Evolutionary conservation across 2,113 vertebrate species (phyloP).

Genomic region (human (Homo sapiens)): GRCh38 chr3:134153001-134153500

Average conservation of each 20-base stretch:
- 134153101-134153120: neutral
- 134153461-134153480: neutral
- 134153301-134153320: neutral
- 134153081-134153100: neutral
- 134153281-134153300: neutral
- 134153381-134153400: neutral
- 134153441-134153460: no score
- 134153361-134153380: neutral
- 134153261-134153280: neutral
- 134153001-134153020: neutral
- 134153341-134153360: neutral
- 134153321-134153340: constrained; percentile 19
- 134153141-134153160: neutral
- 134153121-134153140: neutral
- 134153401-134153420: constrained; percentile 3
- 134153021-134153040: neutral
- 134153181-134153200: neutral
- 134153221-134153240: neutral
- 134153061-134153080: neutral
- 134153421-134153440: neutral
- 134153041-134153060: neutral
- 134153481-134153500: neutral
- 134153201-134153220: neutral
- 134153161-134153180: constrained; percentile 10
- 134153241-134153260: neutral